phyloP scores from a whole-genome alignment of 2,113 vertebrate genomes.

The Talpa occidentalis region DNA sequence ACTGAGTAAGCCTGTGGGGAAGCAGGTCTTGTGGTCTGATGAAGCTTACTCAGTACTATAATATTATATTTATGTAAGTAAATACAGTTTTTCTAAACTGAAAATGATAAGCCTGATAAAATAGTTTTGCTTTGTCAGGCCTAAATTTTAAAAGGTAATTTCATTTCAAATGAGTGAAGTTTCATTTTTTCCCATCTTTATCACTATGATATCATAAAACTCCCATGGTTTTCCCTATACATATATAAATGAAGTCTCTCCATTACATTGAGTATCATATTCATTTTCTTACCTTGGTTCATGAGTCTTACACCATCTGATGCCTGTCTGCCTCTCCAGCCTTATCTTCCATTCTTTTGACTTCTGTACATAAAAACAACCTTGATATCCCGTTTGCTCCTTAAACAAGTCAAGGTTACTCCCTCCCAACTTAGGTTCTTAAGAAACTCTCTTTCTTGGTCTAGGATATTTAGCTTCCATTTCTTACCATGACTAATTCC shows the following conservation, averaged over 20 bases:
- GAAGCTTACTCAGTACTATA: background rate
- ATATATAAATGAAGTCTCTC: background rate
- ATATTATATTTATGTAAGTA: background rate
- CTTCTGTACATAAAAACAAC: background rate
- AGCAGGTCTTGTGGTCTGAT: background rate
- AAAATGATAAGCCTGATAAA: background rate
- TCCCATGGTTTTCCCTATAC: background rate
- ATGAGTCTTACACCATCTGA: fast-evolving
- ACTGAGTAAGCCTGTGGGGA: background rate
- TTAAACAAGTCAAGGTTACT: background rate
- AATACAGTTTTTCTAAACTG: background rate
- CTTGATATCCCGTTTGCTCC: background rate
- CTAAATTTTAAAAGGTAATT: background rate
- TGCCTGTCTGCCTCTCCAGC: fast-evolving
- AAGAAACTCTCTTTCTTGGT: background rate
- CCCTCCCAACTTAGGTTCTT: background rate
- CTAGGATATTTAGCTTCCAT: background rate
- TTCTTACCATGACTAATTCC: background rate
- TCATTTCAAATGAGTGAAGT: background rate
- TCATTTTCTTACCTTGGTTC: background rate
- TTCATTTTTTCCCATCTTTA: background rate
- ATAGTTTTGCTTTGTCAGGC: background rate
- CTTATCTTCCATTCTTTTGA: background rate
- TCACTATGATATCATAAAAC: background rate
- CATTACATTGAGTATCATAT: background rate